Evolutionary conservation across 2,113 vertebrate genomes (phyloP), one percentile per base, ranked within the genome.

Genomic region (Silurus glanis): DNA sequence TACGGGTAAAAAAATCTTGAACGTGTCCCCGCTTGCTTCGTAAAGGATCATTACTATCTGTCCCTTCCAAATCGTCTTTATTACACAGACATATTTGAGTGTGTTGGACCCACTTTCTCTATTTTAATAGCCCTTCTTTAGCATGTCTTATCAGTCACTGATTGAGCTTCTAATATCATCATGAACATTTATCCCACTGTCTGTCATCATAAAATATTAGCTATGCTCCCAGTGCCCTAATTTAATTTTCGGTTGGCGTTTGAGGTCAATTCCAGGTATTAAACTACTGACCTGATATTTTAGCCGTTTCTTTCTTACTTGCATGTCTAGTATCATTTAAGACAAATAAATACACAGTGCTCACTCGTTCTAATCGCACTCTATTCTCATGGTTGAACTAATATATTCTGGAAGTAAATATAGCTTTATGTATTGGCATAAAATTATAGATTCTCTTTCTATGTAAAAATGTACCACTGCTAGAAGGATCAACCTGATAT

Each of bases 161-260:
- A 86, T 84, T 86, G 84, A 88, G 84, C 82, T 71, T 83, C 84
- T 89, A 89, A 88, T 86, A 88, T 83, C 86, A 89, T 85, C 86
- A 87, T 80, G 86, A 87, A 83, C 85, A 88, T 84, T 91, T 87
- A 83, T 86, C 59, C 83, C 82, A 83, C 86, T 90, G 82, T 84
- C 84, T 82, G 62, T 85, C 83, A 90, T 89, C 86, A 89, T 87
- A 87, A 89, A 87, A 87, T 87, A 89, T 89, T 87, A 89, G 80
- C 83, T 72, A 83, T 80, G 83, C 83, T 89, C 72, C 71, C 23
- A 17, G 85, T 82, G 71, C 82, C 83, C 84, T 89, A 82, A 89
- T 89, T 89, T 87, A 85, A 89, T 89, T 75, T 89, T 64, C 53
- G 28, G 28, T 84, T 87, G 74, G 64, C 74, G n/a, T 87, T 89